Percentiles rank a stretch among this genome's conserved stretches.
Evolutionary conservation across 2,113 vertebrate species (phyloP).

Genomic region (Hypomesus transpacificus): DNA sequence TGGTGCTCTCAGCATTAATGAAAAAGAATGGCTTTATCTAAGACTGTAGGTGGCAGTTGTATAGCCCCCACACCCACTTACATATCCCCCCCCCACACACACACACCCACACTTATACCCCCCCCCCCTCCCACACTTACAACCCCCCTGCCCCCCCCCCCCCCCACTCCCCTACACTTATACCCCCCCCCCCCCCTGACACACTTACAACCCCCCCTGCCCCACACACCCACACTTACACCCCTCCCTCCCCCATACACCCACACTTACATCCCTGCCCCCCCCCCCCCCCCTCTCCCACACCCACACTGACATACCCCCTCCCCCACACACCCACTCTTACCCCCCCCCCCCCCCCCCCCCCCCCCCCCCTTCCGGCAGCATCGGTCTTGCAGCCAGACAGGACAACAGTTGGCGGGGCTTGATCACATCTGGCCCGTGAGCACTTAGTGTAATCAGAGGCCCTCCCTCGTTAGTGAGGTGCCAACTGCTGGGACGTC

Average conservation of each 20-base stretch:
- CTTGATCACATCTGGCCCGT: conserved; percentile 64
- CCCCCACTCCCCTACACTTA: not conserved
- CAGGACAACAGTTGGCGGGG: conserved; percentile 53
- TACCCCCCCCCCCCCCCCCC: too few relatives aligned
- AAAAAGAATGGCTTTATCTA: conserved; percentile 65
- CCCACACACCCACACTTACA: conserved; percentile 3
- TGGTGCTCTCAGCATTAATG: conserved; percentile 45
- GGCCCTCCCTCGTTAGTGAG: conserved; percentile 60
- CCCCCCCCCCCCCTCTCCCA: not conserved
- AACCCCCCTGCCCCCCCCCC: too few relatives aligned
- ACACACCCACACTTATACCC: too few relatives aligned
- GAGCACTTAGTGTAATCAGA: conserved; percentile 73
- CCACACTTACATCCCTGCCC: too few relatives aligned
- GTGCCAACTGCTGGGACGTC: conserved; percentile 65
- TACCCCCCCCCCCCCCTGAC: not conserved
- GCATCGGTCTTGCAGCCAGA: conserved; percentile 38
- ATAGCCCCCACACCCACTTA: conserved; percentile 16
- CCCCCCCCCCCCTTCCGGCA: conserved; percentile 13
- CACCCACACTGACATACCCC: too few relatives aligned
- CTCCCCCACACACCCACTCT: too few relatives aligned
- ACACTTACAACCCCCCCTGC: not conserved
- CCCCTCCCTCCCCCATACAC: too few relatives aligned
- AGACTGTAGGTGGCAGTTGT: conserved; percentile 35
- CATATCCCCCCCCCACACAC: not conserved
- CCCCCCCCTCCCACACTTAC: too few relatives aligned